Evolutionary conservation across 2,797 vertebrate genomes (phyloP).

Genomic region (Caiman crocodilus): DNA sequence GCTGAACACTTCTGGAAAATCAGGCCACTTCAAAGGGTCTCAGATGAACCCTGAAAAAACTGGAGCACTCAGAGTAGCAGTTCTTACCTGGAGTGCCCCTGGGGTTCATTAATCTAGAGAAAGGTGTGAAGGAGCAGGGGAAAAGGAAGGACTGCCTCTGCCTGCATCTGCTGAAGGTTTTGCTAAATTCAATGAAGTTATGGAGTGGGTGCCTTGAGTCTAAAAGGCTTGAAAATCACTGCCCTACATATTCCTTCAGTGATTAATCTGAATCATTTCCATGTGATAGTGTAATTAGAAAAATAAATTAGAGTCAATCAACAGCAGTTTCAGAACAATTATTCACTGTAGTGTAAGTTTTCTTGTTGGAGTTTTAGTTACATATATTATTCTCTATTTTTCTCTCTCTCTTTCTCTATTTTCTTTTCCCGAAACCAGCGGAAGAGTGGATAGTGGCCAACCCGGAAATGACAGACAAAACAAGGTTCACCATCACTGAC

Average conservation of each 20-base stretch:
- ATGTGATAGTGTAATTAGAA: neutral
- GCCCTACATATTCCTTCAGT: fast-evolving
- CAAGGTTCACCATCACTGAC: slow-evolving; percentile 91
- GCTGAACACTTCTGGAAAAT: too few relatives aligned
- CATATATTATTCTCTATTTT: slow-evolving; percentile 24
- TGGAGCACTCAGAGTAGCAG: too few relatives aligned
- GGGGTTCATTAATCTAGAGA: too few relatives aligned
- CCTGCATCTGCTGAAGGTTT: too few relatives aligned
- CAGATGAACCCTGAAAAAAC: too few relatives aligned
- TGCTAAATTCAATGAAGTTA: too few relatives aligned
- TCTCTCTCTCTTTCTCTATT: neutral
- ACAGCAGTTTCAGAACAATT: neutral
- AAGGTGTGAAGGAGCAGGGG: too few relatives aligned
- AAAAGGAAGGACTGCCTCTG: too few relatives aligned
- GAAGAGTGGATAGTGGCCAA: slow-evolving; percentile 92
- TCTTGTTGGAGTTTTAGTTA: neutral
- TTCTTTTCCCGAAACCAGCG: slow-evolving; percentile 75
- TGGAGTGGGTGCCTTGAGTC: too few relatives aligned
- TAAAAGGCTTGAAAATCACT: neutral
- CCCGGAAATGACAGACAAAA: slow-evolving; percentile 92
- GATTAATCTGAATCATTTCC: neutral
- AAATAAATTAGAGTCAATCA: neutral
- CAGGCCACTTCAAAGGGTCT: too few relatives aligned
- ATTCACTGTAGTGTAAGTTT: neutral
- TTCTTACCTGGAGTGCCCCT: neutral